phyloP scores from a whole-genome alignment of 1,140 invertebrate species.

The Phymastichus coffea region DNA sequence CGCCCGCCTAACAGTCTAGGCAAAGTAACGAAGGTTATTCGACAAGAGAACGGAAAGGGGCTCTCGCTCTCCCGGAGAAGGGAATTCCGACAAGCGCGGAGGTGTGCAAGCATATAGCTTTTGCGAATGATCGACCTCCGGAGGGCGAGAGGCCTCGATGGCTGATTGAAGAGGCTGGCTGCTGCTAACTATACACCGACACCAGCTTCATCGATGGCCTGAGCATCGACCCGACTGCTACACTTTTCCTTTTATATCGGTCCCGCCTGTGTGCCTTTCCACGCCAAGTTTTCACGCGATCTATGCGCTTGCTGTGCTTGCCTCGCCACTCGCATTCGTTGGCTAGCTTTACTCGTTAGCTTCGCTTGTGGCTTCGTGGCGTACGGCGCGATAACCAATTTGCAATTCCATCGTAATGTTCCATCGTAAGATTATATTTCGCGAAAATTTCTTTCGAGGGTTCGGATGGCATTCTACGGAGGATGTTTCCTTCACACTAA shows the following conservation, averaged over 20 bases:
- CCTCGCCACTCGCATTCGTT: too few relatives aligned
- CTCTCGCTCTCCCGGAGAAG: conserved; percentile 22
- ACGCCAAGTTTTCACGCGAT: too few relatives aligned
- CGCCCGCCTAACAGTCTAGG: conserved; percentile 51
- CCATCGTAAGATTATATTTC: too few relatives aligned
- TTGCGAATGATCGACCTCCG: conserved; percentile 24
- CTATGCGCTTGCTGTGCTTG: too few relatives aligned
- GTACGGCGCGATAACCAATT: too few relatives aligned
- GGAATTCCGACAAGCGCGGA: conserved; percentile 27
- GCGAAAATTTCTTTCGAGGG: too few relatives aligned
- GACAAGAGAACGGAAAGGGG: conserved; percentile 25
- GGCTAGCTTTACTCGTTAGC: too few relatives aligned
- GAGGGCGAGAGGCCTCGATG: conserved; percentile 22
- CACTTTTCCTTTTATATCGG: neutral
- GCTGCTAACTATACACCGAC: neutral
- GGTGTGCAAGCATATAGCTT: neutral
- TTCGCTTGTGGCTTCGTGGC: too few relatives aligned
- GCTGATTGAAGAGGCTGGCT: conserved; percentile 25
- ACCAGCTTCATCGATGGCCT: neutral
- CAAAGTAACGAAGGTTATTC: conserved; percentile 56
- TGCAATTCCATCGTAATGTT: too few relatives aligned
- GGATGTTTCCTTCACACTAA: too few relatives aligned
- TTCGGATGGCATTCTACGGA: too few relatives aligned
- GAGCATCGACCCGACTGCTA: neutral
- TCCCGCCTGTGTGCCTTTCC: conserved; percentile 39